Conservation (phyloP, 2,888 invertebrate species). For the Piscicola geometra region DNA sequence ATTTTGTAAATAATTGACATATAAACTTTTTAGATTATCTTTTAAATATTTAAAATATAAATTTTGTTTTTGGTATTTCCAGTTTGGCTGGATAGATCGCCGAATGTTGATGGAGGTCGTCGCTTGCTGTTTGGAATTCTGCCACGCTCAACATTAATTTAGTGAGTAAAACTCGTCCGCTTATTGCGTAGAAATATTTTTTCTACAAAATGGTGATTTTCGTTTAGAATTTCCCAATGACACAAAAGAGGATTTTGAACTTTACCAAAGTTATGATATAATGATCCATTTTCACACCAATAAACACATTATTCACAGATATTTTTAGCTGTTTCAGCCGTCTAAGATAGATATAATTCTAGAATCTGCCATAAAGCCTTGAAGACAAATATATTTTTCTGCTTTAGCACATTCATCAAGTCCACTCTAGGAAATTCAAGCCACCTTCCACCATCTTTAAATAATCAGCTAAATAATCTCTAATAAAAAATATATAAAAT, state of each 20-base stretch:
- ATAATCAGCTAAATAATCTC: too few relatives aligned
- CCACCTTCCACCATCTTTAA: neutral
- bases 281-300: too few relatives aligned
- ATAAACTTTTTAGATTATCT: neutral
- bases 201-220: too few relatives aligned
- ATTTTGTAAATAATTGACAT: neutral
- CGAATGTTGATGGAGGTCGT: slow-evolving; percentile 67
- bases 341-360: neutral
- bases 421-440: neutral
- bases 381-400: neutral
- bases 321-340: neutral
- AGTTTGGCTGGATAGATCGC: slow-evolving; percentile 26
- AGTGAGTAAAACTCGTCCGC: too few relatives aligned
- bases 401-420: neutral
- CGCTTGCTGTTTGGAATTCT: slow-evolving; percentile 96
- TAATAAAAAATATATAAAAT: too few relatives aligned
- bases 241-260: too few relatives aligned
- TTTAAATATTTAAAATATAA: neutral
- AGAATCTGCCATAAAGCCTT: neutral
- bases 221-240: too few relatives aligned
- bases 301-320: neutral
- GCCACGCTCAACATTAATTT: slow-evolving; percentile 90
- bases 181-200: too few relatives aligned
- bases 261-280: too few relatives aligned
- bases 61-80: neutral